Base-by-base conservation (phyloP, 2,797 vertebrate genomes). In the Gambusia yucatana region DNA sequence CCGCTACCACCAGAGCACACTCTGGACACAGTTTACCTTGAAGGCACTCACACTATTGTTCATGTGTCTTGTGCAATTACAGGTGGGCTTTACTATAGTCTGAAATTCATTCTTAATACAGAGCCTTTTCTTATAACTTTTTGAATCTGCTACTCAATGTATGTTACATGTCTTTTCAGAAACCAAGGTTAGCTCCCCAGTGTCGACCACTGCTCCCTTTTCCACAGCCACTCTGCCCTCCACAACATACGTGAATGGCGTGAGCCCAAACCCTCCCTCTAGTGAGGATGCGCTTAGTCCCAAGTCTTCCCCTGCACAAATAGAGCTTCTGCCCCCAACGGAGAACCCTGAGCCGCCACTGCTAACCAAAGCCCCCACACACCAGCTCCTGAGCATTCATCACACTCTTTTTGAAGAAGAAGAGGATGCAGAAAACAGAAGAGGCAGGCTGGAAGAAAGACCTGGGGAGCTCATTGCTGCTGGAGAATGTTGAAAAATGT, bases 11-110 rank as follows among this genome's bases (percentile, higher is more conserved):
- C 96, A 0, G 96, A 97, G 78, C 97, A 97, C 94, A 96, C 95
- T 86, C 95, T 99, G 90, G 97, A 97, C 46, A 91, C 96, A 5
- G 96, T 96, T 84, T 99, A 97, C 93, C 95, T 99, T 73, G 97
- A 97, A 85, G 97, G 97, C 65, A 97, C 92, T 72, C 97, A 97
- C 82, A 95, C 97, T 14, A 92, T 97, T 73, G 95, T 97, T 77
- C 96, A 97, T 2, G 96, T 97, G 79, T 95, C 96, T 30, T 94
- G 96, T 61, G 93, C 97, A 82, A 93, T 97, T 78, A 96, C 97
- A 97, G 98, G 98, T 97, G 92, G 41, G 73, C 1, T 3, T 61
- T 14, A 0, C 57, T 59, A 16, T 44, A 33, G 30, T 41, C 33
- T 44, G 30, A 14, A 2, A 11, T 30, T 46, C n/a, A 28, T 59